Evolutionary conservation across 1,140 invertebrate genomes (phyloP).

Genomic region (Tachypleus tridentatus): DNA sequence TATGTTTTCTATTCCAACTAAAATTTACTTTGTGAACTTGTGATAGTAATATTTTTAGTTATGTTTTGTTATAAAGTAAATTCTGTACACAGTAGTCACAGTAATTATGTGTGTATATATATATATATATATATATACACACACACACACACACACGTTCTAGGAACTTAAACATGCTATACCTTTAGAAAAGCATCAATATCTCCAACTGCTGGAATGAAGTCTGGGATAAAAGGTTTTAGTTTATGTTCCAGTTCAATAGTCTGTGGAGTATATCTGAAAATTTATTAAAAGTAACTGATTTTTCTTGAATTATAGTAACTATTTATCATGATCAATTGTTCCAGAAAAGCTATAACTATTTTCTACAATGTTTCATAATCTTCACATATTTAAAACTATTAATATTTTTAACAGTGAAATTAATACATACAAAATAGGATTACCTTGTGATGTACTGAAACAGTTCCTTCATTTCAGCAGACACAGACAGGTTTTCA

Average conservation of each 20-base stretch:
- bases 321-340: not conserved
- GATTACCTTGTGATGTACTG: conserved; percentile 77
- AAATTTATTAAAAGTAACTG: conserved; percentile 20
- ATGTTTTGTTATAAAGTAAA: too few relatives aligned
- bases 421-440: not conserved
- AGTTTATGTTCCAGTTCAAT: conserved; percentile 82
- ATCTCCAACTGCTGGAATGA: conserved; percentile 93
- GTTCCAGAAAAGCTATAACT: not conserved
- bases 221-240: conserved; percentile 91
- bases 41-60: too few relatives aligned
- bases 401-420: not conserved
- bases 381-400: not conserved
- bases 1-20: too few relatives aligned
- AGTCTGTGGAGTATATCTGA: conserved; percentile 79
- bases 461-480: conserved; percentile 84
- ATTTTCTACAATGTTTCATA: not conserved
- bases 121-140: too few relatives aligned
- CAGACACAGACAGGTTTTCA: conserved; percentile 63
- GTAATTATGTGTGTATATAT: conserved; percentile 24
- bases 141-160: too few relatives aligned
- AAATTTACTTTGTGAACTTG: too few relatives aligned
- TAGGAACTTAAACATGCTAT: conserved; percentile 1
- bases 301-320: conserved; percentile 1
- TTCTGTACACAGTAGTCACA: conserved; percentile 1
- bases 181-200: conserved; percentile 94